Percentiles rank a stretch among this genome's conserved stretches.
Conservation (phyloP, 2,113 vertebrate species). For the Paedocypris sp. region DNA sequence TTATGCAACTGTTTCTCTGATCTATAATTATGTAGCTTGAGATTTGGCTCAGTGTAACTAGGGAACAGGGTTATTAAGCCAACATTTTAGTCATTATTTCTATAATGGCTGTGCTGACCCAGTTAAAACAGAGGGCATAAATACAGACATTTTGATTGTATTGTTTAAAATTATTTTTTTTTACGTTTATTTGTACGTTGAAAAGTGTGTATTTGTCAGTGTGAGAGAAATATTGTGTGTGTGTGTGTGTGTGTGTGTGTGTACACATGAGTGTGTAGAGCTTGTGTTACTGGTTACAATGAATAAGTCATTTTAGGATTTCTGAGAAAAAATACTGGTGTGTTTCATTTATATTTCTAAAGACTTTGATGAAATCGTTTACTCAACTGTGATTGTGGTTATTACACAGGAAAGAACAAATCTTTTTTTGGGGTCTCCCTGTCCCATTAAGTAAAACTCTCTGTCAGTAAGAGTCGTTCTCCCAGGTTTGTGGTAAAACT, state of each 20-base stretch:
- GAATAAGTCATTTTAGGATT: too few species aligned
- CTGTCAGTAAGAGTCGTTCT: background rate
- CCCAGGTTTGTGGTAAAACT: background rate
- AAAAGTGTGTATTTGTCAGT: too few species aligned
- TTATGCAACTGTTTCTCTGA: conserved; percentile 40
- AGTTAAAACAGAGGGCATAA: conserved; percentile 32
- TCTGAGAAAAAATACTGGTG: too few species aligned
- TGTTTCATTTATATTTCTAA: too few species aligned
- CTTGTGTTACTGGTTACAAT: too few species aligned
- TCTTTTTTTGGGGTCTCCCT: background rate
- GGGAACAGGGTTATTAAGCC: background rate
- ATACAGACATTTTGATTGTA: conserved; percentile 39
- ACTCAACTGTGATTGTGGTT: too few species aligned
- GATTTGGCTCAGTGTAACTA: background rate
- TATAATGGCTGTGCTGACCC: conserved; percentile 38
- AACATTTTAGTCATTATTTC: conserved; percentile 43
- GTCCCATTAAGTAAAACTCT: background rate
- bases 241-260: too few species aligned
- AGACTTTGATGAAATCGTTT: too few species aligned
- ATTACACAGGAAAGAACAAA: background rate
- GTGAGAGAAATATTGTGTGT: too few species aligned
- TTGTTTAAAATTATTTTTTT: too few species aligned
- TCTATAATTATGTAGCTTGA: conserved; percentile 40
- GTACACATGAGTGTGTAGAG: too few species aligned
- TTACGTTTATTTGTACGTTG: too few species aligned